Evolutionary conservation across 1,140 invertebrate genomes (phyloP).

Genomic region (Bombus confusus): DNA sequence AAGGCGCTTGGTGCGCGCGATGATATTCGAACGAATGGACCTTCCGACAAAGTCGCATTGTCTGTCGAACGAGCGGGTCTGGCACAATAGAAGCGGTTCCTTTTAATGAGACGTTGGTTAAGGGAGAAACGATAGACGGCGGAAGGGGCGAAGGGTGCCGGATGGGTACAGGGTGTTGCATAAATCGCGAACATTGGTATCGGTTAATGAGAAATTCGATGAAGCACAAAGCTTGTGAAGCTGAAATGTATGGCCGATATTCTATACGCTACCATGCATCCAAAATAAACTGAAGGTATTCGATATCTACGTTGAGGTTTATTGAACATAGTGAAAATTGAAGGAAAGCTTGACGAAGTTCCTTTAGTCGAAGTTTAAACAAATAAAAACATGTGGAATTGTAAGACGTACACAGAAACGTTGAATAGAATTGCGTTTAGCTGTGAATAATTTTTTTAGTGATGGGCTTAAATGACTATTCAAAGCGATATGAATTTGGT

Average conservation of each 20-base stretch:
- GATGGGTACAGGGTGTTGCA: constrained; percentile 26
- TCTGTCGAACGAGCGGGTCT: constrained; percentile 60
- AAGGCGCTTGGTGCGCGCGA: constrained; percentile 12
- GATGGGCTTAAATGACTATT: no score
- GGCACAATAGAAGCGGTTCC: constrained; percentile 71
- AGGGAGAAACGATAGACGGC: constrained; percentile 58
- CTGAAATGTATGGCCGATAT: neutral
- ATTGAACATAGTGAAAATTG: neutral
- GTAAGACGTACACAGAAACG: neutral
- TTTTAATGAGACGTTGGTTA: constrained; percentile 75
- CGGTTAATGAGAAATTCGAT: constrained; percentile 25
- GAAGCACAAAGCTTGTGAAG: neutral
- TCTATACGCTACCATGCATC: neutral
- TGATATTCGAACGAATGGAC: constrained; percentile 47
- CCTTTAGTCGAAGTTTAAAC: neutral
- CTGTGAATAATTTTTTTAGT: no score
- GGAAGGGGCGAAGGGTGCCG: constrained; percentile 23
- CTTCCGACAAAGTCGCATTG: constrained; percentile 69
- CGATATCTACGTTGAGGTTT: neutral
- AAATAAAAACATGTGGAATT: neutral
- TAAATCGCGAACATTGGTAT: constrained; percentile 6
- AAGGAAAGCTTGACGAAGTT: neutral
- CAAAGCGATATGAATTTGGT: no score
- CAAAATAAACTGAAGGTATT: neutral
- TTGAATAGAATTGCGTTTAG: neutral